Base-by-base conservation (phyloP, 2,888 invertebrate genomes). In the Chloroclystis v-ata region DNA sequence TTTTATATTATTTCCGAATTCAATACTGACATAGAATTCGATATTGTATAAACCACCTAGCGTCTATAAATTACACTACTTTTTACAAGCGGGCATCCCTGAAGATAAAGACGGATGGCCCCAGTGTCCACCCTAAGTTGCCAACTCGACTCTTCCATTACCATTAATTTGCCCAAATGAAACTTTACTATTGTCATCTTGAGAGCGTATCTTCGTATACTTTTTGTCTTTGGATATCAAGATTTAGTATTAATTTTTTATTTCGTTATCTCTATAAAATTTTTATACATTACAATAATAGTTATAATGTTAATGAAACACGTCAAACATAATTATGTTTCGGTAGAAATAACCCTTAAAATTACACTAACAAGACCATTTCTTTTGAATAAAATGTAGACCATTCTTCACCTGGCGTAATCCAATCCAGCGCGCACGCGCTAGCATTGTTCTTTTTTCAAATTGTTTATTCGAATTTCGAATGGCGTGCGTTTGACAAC, bases 61-160 rank as follows among this genome's bases (percentile, higher is more conserved):
- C n/a, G n/a, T 20, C 20, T 20, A 20, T 5, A 4, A 2, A 20
- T 20, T 20, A n/a, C 5, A 20, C 2, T 20, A 20, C 5, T 20
- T 20, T 20, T 20, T 20, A 20, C 5, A 20, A 20, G 20, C 20
- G 20, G 20, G 20, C 20, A 20, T 4, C 20, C 43, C 16, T 40
- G 33, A 28, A 54, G 52, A 58, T 58, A 54, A 56, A 56, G 58
- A 58, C 30, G 48, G 52, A 58, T 58, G 49, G 10, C 39, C 41
- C 20, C 38, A 28, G 10, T 49, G 45, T 43, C 47, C 49, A 26
- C 37, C 45, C 37, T 37, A 10, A 24, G 26, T 25, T 35, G 25
- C 30, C 49, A 43, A 78, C 76, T 67, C 69, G 75, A 72, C 73
- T 78, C 76, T 76, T 76, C 76, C 76, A 78, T 78, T 78, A 78